Evolutionary conservation across 2,113 vertebrate genomes (phyloP), one percentile per base, ranked within the genome.

Genomic region (Sphaerodactylus townsendi): DNA sequence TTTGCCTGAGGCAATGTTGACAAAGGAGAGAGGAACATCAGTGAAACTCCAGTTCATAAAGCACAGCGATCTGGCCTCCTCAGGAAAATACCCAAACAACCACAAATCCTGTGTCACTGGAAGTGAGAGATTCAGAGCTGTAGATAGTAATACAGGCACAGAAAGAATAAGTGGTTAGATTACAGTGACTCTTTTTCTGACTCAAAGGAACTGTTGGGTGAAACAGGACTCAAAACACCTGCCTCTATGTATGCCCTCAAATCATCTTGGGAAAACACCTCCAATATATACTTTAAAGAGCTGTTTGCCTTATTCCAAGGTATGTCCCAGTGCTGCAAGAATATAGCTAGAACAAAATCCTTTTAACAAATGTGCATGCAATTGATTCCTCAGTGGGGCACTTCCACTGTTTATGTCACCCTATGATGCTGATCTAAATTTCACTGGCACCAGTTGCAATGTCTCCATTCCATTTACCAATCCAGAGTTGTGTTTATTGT

Each of bases 131-230:
- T 72, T 69, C 79, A 19, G 73, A 7, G 48, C 10, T n/a, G n/a
- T n/a, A n/a, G n/a, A n/a, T 73, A 50, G 2, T 50, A 2, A 44
- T 80, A 87, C 33, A 46, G 0, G 0, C 71, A 65, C 3, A 56
- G 62, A 90, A 81, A 89, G 64, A 76, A 89, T 69, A 76, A 89
- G 10, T 73, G 84, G 59, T 72, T 71, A 10, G 13, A 39, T 46
- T 78, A 39, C 37, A 72, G 80, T 10, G 0, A 0, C 39, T 89
- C 46, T 35, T 82, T 37, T 75, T 0, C 0, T 84, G 81, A 23
- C 80, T 84, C 25, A 59, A 23, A 86, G 71, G 85, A 79, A 37
- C 17, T 3, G 39, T 86, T 65, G 50, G 71, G 79, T n/a, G 33
- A 82, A 80, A 75, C 48, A 41, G 64, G 75, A 37, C 69, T 39